Percentiles rank a stretch among this genome's conserved stretches.
These are phyloP conservation scores for Pterocles gutturalis DNA, from an alignment of 2,113 vertebrate genomes.

Conservation along the genomic window DNA sequence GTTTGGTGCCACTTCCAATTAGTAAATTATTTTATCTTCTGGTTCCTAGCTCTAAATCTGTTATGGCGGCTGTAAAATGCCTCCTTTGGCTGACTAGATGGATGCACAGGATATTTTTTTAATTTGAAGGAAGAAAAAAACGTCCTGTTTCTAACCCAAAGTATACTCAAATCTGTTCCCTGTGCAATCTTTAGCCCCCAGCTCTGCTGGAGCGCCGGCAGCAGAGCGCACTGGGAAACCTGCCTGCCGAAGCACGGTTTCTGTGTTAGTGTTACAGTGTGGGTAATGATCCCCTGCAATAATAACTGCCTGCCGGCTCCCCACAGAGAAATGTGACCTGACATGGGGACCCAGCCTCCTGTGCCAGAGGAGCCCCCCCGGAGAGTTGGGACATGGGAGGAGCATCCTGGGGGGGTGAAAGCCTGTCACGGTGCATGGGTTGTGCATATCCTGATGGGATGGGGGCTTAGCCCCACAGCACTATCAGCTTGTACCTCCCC, in stretches of 20 bases:
- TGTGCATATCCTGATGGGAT: fast-evolving
- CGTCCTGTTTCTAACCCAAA: background rate
- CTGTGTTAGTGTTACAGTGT: background rate
- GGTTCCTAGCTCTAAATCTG: constrained; percentile 24
- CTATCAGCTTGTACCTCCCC: background rate
- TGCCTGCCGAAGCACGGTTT: background rate
- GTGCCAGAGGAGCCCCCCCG: fast-evolving
- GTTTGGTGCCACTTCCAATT: constrained; percentile 78
- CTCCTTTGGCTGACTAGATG: constrained; percentile 43
- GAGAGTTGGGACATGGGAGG: background rate
- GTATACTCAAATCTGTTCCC: background rate
- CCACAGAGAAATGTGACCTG: background rate
- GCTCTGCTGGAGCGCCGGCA: background rate
- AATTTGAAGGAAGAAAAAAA: constrained; percentile 18
- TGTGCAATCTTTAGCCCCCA: background rate
- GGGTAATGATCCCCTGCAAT: background rate
- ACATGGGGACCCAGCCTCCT: background rate
- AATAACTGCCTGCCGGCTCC: background rate
- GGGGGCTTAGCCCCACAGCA: background rate
- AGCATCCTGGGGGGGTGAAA: fast-evolving
- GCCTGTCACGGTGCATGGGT: fast-evolving
- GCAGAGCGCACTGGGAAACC: background rate
- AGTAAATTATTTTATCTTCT: constrained; percentile 73
- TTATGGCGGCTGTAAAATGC: constrained; percentile 47
- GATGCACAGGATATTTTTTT: constrained; percentile 65